phyloP scores from a whole-genome alignment of 2,888 invertebrate species.

The Elmis aenea region DNA sequence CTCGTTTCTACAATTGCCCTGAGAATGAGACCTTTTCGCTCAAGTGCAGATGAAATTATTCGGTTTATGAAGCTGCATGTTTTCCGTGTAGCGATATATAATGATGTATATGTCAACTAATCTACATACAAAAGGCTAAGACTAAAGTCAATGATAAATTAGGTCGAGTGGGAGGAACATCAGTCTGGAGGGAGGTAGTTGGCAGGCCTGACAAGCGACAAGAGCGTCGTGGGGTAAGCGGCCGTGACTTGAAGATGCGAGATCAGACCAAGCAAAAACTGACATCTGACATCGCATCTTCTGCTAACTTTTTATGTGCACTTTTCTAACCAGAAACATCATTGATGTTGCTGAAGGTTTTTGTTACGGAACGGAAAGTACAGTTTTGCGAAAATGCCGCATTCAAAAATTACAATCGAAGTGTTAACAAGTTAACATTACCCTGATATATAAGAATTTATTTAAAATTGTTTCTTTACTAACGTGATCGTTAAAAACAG shows the following conservation, averaged over 20 bases:
- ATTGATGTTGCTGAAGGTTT: constrained; percentile 26
- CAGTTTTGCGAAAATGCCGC: too few relatives aligned
- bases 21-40: too few relatives aligned
- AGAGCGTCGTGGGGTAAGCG: constrained; percentile 30
- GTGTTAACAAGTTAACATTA: too few relatives aligned
- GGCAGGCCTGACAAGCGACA: constrained; percentile 30
- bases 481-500: too few relatives aligned
- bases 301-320: constrained; percentile 27
- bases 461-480: too few relatives aligned
- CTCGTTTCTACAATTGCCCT: too few relatives aligned
- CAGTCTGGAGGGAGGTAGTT: constrained; percentile 25
- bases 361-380: constrained; percentile 18
- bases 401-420: too few relatives aligned
- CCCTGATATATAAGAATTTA: too few relatives aligned
- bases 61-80: constrained; percentile 18
- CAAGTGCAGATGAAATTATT: constrained; percentile 19
- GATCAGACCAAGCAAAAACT: constrained; percentile 32
- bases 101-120: constrained; percentile 19
- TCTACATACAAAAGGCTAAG: constrained; percentile 15
- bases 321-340: constrained; percentile 30
- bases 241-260: constrained; percentile 28
- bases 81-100: constrained; percentile 16
- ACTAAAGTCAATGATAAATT: constrained; percentile 20
- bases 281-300: constrained; percentile 34
- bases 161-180: constrained; percentile 25